Evolutionary conservation across 1,140 invertebrate species (phyloP).

Genomic region (Sitophilus oryzae): DNA sequence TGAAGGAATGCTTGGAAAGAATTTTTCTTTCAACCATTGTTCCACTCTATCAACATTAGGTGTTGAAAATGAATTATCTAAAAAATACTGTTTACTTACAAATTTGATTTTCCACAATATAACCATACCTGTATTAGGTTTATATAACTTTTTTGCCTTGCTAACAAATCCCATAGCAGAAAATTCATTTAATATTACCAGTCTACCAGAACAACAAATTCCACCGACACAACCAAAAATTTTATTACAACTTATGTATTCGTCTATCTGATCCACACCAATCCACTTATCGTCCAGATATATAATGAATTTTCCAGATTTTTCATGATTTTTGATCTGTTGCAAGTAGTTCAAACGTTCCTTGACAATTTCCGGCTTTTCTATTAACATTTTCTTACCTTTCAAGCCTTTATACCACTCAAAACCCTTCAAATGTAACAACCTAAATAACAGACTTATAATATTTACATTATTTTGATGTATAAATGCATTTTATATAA

Average conservation of each 20-base stretch:
- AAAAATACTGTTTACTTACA: not conserved
- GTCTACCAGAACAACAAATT: conserved; percentile 1
- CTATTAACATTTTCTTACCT: not conserved
- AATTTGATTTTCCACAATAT: not conserved
- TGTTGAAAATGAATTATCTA: not conserved
- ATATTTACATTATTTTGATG: not conserved
- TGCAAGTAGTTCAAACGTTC: not conserved
- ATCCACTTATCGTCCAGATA: not conserved
- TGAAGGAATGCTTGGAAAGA: not conserved
- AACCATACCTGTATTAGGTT: not conserved
- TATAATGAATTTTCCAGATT: not conserved
- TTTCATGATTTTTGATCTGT: not conserved
- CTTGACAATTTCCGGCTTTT: not conserved
- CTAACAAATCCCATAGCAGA: not conserved
- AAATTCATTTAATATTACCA: not conserved
- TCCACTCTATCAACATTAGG: not conserved
- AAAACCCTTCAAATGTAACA: not conserved
- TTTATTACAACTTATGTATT: not conserved
- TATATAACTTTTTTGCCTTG: not conserved
- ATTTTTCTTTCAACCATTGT: conserved; percentile 1
- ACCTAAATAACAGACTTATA: not conserved
- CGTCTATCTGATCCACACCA: not conserved
- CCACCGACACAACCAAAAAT: not conserved
- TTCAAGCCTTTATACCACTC: not conserved
- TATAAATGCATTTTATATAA: not conserved